Evolutionary conservation across 2,797 vertebrate species (phyloP), one percentile per base, ranked within the genome.

Genomic region (Sciaenops ocellatus): DNA sequence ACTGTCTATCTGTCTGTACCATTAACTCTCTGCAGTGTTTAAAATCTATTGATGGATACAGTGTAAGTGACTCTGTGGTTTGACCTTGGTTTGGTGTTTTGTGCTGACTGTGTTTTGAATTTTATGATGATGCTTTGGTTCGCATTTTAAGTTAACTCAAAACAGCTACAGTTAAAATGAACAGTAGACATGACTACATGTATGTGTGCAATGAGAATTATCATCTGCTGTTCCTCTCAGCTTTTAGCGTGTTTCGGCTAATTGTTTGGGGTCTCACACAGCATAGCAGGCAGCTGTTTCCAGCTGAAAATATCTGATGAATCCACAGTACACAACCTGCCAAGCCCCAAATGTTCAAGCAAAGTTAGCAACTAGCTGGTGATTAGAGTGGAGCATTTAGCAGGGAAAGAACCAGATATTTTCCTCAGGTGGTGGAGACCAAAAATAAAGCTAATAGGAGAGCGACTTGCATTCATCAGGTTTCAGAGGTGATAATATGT

Each of bases 1-100:
- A 9, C 57, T 46, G 66, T 79, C 76, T 46, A 61, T 79, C 75
- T 12, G 66, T 75, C 50, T 50, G 18, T 8, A 24, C 20, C 59
- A 69, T 73, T 52, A 69, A 67, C 64, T 51, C 50, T 57, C 46
- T 72, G 59, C n/a, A 12, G 26, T 28, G 18, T 63, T 51, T 57
- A 5, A 46, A 42, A 24, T 73, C 60, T 41, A 62, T 66, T 44
- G 68, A 80, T 55, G 60, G 67, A 28, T 20, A 15, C 61, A 24
- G 52, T 38, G 34, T 38, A 41, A 60, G 67, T 18, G 38, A n/a
- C 34, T 44, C 60, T 10, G 48, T 15, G 41, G 15, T 28, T 52
- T 46, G 44, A 79, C 15, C 51, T 15, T 26, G 24, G n/a, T 3
- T 50, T 22, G 44, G 18, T 47, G 22, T 50, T 52, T 50, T 54